Conservation (phyloP, 2,113 vertebrate genomes). For the Pomatorhinus ruficollis region DNA sequence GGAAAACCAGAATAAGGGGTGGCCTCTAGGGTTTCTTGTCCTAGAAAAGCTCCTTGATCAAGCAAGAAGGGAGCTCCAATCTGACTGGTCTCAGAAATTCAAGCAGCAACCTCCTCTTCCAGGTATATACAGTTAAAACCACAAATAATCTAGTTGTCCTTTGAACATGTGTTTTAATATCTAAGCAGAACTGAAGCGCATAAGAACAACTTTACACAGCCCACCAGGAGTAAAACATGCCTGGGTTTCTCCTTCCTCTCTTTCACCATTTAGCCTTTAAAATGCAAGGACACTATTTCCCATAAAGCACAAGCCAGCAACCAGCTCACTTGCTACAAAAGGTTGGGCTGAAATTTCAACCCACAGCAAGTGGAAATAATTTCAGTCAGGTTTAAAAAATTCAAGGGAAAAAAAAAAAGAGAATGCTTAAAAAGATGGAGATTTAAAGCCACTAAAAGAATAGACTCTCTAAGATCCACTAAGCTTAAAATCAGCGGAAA, state of each 20-base stretch:
- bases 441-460: neutral
- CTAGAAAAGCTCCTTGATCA: neutral
- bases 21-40: neutral
- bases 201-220: neutral
- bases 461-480: neutral
- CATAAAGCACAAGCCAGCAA: conserved; percentile 2
- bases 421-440: neutral
- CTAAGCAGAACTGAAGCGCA: neutral
- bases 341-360: neutral
- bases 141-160: neutral
- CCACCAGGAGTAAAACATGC: neutral
- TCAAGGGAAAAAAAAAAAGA: neutral
- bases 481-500: conserved; percentile 41
- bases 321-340: neutral
- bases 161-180: neutral
- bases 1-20: neutral
- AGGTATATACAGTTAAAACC: neutral
- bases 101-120: neutral
- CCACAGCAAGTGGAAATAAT: neutral
- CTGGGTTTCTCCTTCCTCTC: neutral
- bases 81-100: neutral
- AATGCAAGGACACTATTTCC: neutral
- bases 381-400: neutral
- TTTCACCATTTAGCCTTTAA: neutral
- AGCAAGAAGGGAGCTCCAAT: neutral